Percentiles rank a stretch among this genome's conserved stretches.
These are phyloP conservation scores for Sturnus vulgaris DNA, from an alignment of 2,113 vertebrate species.

Conservation along the genomic window DNA sequence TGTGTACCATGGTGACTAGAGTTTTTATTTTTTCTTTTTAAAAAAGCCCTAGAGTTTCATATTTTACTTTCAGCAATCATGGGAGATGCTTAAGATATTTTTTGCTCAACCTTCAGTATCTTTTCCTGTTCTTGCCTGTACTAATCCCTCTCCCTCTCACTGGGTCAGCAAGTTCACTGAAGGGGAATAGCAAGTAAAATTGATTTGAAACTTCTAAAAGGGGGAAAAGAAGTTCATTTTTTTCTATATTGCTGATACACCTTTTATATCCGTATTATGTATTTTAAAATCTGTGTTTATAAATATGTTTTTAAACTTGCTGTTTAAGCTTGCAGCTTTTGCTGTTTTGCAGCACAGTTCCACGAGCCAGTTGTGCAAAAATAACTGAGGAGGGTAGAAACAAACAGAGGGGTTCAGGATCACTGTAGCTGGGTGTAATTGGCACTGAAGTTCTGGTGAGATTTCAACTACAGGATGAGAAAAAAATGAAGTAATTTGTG, in stretches of 20 bases:
- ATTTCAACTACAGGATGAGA: not conserved
- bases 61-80: not conserved
- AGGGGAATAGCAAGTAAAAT: not conserved
- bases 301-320: not conserved
- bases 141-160: not conserved
- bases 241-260: not conserved
- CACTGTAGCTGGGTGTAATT: not conserved
- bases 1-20: not conserved
- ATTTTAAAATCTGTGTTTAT: not conserved
- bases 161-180: not conserved
- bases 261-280: not conserved
- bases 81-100: not conserved
- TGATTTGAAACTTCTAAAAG: not conserved
- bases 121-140: not conserved
- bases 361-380: not conserved
- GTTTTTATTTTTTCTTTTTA: not conserved
- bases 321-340: not conserved
- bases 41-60: not conserved
- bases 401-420: not conserved
- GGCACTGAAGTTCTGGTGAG: not conserved
- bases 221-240: not conserved
- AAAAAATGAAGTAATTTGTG: not conserved
- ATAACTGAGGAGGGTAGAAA: not conserved
- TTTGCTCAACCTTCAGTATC: not conserved
- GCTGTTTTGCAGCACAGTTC: not conserved